A percentile compares a stretch with the other conserved stretches of the same genome.
phyloP scores from a whole-genome alignment of 1,140 invertebrate genomes.

The Dreissena rostriformis region DNA sequence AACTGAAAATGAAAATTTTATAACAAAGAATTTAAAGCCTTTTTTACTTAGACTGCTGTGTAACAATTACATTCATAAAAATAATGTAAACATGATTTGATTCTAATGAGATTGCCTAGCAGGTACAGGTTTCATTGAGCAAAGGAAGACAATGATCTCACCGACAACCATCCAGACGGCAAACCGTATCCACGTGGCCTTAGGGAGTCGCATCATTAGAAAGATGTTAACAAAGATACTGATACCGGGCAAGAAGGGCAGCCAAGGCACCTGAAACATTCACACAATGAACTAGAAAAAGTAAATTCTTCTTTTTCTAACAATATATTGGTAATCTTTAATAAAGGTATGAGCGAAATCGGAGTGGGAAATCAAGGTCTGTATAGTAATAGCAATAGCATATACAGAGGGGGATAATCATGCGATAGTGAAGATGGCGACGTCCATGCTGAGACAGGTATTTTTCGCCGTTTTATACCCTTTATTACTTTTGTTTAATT shows the following conservation, averaged over 20 bases:
- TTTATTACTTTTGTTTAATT: too few species aligned
- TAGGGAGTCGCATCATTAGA: slow-evolving; percentile 92
- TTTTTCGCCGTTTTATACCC: too few species aligned
- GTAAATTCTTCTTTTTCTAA: too few species aligned
- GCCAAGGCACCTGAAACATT: slow-evolving; percentile 88
- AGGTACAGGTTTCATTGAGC: not conserved
- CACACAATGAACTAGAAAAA: not conserved
- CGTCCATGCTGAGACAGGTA: too few species aligned
- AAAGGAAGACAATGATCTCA: slow-evolving; percentile 38
- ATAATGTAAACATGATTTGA: not conserved
- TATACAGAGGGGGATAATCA: too few species aligned
- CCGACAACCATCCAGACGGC: slow-evolving; percentile 72
- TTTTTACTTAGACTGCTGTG: not conserved
- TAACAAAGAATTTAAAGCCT: not conserved
- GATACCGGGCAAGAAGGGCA: slow-evolving; percentile 90
- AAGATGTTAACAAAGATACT: slow-evolving; percentile 93
- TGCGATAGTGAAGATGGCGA: too few species aligned
- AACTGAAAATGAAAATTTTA: not conserved
- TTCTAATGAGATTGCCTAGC: not conserved
- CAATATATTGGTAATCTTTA: too few species aligned
- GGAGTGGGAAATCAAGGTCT: too few species aligned
- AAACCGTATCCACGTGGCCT: slow-evolving; percentile 89
- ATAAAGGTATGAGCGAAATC: too few species aligned
- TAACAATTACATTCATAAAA: not conserved
- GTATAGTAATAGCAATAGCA: too few species aligned